Percentiles rank a stretch among this genome's conserved stretches.
These are phyloP conservation scores for Gasterosteus nipponicus DNA, from an alignment of 2,113 vertebrate species.

Conservation along the genomic window DNA sequence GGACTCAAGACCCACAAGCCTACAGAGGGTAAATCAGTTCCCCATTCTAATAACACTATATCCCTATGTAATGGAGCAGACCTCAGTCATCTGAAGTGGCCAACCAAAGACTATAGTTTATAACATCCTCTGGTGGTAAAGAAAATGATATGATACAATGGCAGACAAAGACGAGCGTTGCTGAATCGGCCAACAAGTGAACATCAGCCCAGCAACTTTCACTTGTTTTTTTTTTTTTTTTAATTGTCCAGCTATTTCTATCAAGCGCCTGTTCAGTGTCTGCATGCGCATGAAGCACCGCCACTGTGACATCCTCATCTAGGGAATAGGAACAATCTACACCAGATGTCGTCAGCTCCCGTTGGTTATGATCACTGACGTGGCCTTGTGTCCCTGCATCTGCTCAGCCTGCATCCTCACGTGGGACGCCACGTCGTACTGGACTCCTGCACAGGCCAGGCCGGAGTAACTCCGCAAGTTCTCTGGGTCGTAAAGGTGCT, in stretches of 20 bases:
- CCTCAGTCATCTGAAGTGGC: constrained; percentile 7
- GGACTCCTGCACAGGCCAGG: constrained; percentile 83
- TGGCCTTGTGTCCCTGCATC: constrained; percentile 96
- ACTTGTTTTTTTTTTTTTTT: constrained; percentile 12
- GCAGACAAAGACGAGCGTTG: constrained; percentile 36
- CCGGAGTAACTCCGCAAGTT: constrained; percentile 94
- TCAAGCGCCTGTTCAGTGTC: constrained; percentile 48
- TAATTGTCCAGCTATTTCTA: constrained; percentile 18
- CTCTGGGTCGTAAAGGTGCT: constrained; percentile 95
- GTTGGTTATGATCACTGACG: constrained; percentile 99
- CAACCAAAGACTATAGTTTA: constrained; percentile 26
- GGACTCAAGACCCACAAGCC: constrained; percentile 27
- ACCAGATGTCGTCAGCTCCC: constrained; percentile 89
- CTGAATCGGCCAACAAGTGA: constrained; percentile 34
- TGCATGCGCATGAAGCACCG: constrained; percentile 29
- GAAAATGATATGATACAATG: constrained; percentile 36
- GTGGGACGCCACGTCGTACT: constrained; percentile 94
- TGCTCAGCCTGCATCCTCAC: constrained; percentile 97
- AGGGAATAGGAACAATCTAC: constrained; percentile 40
- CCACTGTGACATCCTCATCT: constrained; percentile 39
- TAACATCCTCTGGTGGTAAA: constrained; percentile 41
- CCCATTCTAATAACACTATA: constrained; percentile 53
- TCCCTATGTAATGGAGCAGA: constrained; percentile 51
- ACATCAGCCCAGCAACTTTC: constrained; percentile 21
- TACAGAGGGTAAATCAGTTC: constrained; percentile 46